Evolutionary conservation across 2,113 vertebrate species (phyloP).

Genomic region (Emydura subglobosa): DNA sequence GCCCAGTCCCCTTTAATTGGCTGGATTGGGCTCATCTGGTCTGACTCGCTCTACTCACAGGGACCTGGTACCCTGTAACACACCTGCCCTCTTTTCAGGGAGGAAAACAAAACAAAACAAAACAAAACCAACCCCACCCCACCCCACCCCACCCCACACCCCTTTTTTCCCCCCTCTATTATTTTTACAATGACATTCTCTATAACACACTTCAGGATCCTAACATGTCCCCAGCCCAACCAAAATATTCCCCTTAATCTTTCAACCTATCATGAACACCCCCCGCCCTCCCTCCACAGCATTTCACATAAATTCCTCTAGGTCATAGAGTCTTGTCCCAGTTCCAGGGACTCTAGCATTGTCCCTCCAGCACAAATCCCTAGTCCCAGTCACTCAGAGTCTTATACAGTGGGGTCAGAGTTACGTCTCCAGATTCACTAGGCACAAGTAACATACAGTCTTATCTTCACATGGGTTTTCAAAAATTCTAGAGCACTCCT

Average conservation of each 20-base stretch:
- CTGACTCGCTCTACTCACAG: background rate
- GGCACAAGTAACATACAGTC: background rate
- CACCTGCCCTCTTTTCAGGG: background rate
- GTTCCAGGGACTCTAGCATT: background rate
- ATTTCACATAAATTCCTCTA: background rate
- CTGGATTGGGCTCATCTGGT: background rate
- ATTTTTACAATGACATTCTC: background rate
- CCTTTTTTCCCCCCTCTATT: background rate
- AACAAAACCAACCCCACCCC: no score
- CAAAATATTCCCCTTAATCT: background rate
- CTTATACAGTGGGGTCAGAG: background rate
- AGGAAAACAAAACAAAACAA: background rate
- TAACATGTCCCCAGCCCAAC: background rate
- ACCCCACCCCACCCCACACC: background rate
- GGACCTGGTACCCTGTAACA: background rate
- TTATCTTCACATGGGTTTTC: background rate
- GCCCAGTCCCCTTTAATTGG: background rate
- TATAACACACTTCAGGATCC: background rate
- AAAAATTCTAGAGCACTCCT: background rate
- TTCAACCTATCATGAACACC: background rate
- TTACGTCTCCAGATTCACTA: background rate
- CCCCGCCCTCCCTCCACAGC: background rate
- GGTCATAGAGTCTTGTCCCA: background rate
- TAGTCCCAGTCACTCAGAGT: background rate
- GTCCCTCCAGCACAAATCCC: background rate